Evolutionary conservation across 2,113 vertebrate species (phyloP).

Genomic region (Otis tarda): DNA sequence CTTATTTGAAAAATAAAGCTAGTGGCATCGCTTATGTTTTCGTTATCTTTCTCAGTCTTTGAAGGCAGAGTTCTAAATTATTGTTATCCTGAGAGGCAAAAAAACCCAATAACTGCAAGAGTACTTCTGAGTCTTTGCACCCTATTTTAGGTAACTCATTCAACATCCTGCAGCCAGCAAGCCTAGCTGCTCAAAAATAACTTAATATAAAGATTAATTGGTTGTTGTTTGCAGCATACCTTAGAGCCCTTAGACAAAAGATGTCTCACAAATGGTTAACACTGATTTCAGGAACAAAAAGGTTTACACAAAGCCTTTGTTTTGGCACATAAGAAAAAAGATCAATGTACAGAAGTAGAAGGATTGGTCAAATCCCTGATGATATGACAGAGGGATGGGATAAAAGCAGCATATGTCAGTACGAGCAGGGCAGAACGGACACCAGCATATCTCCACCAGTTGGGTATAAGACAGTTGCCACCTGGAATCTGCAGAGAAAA

Average conservation of each 20-base stretch:
- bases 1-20: neutral
- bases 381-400: neutral
- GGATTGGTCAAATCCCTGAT: neutral
- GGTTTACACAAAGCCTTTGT: neutral
- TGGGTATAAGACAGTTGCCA: neutral
- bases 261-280: neutral
- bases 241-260: neutral
- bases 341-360: neutral
- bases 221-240: neutral
- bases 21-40: neutral
- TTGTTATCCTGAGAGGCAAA: neutral
- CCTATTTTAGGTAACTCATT: neutral
- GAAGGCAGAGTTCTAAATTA: neutral
- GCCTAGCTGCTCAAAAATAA: neutral
- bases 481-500: neutral
- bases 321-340: neutral
- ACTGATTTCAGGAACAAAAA: neutral
- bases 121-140: neutral
- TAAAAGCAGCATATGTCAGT: neutral
- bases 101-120: neutral
- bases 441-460: fast-evolving
- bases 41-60: neutral
- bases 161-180: neutral
- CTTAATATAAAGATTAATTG: neutral
- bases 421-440: neutral